Percentiles rank a stretch among this genome's conserved stretches.
Evolutionary conservation across 1,140 invertebrate genomes (phyloP).

Genomic region (Cecropterus lyciades): DNA sequence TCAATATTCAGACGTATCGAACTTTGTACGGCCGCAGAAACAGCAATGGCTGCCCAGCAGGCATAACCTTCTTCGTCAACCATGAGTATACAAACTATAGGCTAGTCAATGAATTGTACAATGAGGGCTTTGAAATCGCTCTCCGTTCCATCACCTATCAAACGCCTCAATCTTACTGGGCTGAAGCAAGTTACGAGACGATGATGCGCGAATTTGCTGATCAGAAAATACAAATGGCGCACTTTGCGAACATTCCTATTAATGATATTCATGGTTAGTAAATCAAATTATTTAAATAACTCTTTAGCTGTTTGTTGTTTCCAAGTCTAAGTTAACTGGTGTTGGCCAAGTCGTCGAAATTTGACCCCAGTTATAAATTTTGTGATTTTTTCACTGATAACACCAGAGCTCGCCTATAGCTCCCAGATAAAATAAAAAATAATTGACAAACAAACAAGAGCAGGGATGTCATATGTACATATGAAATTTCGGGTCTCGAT

Average conservation of each 20-base stretch:
- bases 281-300: too few species aligned
- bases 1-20: conserved; percentile 87
- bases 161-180: conserved; percentile 82
- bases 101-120: conserved; percentile 86
- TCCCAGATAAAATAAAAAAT: too few species aligned
- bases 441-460: too few species aligned
- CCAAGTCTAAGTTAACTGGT: too few species aligned
- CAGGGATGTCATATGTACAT: too few species aligned
- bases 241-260: conserved; percentile 85
- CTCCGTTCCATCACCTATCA: conserved; percentile 86
- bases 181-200: conserved; percentile 64
- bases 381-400: too few species aligned
- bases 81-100: conserved; percentile 90
- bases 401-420: too few species aligned
- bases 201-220: conserved; percentile 85
- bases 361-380: too few species aligned
- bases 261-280: neutral
- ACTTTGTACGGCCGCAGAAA: conserved; percentile 85
- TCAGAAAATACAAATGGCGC: conserved; percentile 80
- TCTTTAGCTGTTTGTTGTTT: too few species aligned
- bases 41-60: conserved; percentile 87
- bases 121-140: conserved; percentile 89
- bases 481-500: too few species aligned
- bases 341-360: too few species aligned
- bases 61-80: conserved; percentile 88